Conservation (phyloP, 2,113 vertebrate species). For the Heteronetta atricapilla region DNA sequence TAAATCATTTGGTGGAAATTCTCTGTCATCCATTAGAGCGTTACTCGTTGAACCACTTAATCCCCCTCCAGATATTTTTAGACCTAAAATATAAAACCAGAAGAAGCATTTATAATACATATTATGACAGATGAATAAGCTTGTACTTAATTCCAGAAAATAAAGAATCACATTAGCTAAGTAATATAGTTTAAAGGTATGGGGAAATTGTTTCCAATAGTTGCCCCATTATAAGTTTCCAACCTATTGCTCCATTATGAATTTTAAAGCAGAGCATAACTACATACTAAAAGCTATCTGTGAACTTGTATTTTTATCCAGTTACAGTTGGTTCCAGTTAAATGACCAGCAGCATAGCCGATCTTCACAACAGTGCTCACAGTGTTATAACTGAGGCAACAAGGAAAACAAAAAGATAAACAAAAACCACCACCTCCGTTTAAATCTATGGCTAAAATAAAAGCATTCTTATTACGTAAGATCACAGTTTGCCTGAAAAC, state of each 20-base stretch:
- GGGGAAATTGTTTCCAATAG: not conserved
- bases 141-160: not conserved
- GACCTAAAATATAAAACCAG: slow-evolving; percentile 68
- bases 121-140: not conserved
- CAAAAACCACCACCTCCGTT: not conserved
- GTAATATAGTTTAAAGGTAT: not conserved
- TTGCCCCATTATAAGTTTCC: too few species aligned
- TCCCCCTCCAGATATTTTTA: slow-evolving; percentile 62
- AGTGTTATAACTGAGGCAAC: not conserved
- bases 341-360: not conserved
- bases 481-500: not conserved
- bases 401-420: slow-evolving; percentile 14
- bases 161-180: not conserved
- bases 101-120: not conserved
- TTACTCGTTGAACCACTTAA: slow-evolving; percentile 62
- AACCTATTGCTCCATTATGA: too few species aligned
- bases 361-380: not conserved
- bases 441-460: slow-evolving; percentile 19
- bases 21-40: slow-evolving; percentile 82
- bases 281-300: not conserved
- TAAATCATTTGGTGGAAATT: slow-evolving; percentile 58
- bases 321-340: not conserved
- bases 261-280: not conserved
- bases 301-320: not conserved
- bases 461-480: slow-evolving; percentile 29